A percentile compares a stretch with the other conserved stretches of the same genome.
These are phyloP conservation scores for Malthinus seriepunctatus DNA, from an alignment of 2,888 invertebrate genomes.

Conservation along the genomic window DNA sequence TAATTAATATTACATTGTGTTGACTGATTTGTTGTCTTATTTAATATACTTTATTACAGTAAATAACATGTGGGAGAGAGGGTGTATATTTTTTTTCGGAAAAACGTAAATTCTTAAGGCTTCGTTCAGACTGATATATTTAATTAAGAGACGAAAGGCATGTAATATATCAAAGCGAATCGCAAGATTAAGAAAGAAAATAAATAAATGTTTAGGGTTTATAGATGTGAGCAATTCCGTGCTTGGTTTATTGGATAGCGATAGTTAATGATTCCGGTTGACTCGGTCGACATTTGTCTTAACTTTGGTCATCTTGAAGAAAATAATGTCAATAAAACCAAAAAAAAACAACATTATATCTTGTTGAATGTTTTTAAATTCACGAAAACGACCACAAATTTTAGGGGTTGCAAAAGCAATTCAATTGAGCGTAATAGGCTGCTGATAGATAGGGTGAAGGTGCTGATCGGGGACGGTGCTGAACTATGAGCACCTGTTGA, in stretches of 20 bases:
- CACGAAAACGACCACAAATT: slow-evolving; percentile 9
- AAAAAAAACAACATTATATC: neutral
- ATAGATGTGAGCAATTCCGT: slow-evolving; percentile 29
- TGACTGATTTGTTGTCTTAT: too few relatives aligned
- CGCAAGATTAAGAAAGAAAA: slow-evolving; percentile 36
- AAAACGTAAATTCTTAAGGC: slow-evolving; percentile 17
- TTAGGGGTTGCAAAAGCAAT: slow-evolving; percentile 10
- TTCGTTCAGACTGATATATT: slow-evolving; percentile 26
- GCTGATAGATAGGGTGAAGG: slow-evolving; percentile 27
- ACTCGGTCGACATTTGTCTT: slow-evolving; percentile 26
- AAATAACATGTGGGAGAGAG: slow-evolving; percentile 1
- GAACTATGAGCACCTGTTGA: slow-evolving; percentile 40
- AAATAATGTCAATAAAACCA: neutral
- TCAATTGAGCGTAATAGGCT: slow-evolving; percentile 21
- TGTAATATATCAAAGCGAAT: slow-evolving; percentile 38
- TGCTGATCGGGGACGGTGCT: slow-evolving; percentile 19
- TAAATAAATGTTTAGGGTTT: slow-evolving; percentile 33
- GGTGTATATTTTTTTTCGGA: slow-evolving; percentile 3
- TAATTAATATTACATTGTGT: too few relatives aligned
- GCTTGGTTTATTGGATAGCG: slow-evolving; percentile 33
- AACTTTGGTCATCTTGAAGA: slow-evolving; percentile 8
- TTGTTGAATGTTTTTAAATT: neutral
- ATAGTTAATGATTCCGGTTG: slow-evolving; percentile 33
- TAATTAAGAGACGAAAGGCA: slow-evolving; percentile 38
- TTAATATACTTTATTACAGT: neutral